phyloP scores from a whole-genome alignment of 2,113 vertebrate genomes.

The Megaptera novaeangliae region DNA sequence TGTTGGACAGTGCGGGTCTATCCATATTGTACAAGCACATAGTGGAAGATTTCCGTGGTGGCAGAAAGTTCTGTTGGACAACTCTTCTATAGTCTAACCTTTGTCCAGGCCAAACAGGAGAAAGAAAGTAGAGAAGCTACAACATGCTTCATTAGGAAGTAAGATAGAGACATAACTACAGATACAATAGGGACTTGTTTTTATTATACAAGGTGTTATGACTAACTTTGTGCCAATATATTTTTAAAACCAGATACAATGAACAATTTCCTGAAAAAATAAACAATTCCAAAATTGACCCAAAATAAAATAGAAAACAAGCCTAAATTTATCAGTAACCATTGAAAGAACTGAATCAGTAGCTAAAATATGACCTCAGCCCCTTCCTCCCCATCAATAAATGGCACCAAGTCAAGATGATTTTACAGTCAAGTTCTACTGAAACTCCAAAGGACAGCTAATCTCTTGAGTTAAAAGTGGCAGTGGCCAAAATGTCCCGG shows the following conservation, averaged over 20 bases:
- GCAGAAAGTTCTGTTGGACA: neutral
- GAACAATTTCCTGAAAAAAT: neutral
- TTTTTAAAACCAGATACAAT: neutral
- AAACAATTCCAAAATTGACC: neutral
- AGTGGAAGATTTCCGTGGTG: neutral
- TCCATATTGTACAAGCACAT: neutral
- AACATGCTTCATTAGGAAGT: neutral
- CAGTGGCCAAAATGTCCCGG: neutral
- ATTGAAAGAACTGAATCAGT: neutral
- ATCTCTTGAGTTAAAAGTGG: neutral
- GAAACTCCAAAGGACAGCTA: neutral
- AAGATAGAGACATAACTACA: neutral
- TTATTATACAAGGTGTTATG: neutral
- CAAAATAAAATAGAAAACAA: neutral
- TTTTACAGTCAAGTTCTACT: neutral
- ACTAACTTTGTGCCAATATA: neutral
- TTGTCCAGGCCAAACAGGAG: neutral
- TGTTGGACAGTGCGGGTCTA: neutral
- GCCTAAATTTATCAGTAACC: neutral
- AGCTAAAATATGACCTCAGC: neutral
- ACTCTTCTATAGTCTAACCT: neutral
- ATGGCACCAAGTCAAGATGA: neutral
- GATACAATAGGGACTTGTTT: neutral
- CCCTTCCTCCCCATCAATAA: neutral
- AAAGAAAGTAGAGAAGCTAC: neutral